Conservation (phyloP, 1,140 invertebrate genomes). For the Drosophila simulans region DNA sequence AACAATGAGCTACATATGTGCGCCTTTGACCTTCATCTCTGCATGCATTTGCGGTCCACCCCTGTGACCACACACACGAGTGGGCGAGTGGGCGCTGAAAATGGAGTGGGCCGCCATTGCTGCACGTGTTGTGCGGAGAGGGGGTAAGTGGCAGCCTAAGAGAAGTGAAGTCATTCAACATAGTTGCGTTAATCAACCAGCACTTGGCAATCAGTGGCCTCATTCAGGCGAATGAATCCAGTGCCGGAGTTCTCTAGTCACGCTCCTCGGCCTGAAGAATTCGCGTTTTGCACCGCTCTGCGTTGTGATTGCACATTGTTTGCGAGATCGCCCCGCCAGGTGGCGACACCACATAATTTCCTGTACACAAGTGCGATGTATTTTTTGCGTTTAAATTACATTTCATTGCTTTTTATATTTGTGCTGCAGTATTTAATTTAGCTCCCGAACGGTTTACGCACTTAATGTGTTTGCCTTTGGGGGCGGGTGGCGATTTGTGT, state of each 20-base stretch:
- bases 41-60: conserved; percentile 5
- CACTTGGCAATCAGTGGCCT: conserved; percentile 57
- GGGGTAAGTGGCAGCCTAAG: neutral
- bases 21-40: neutral
- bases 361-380: conserved; percentile 7
- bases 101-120: neutral
- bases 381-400: conserved; percentile 60
- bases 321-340: conserved; percentile 26
- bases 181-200: conserved; percentile 65
- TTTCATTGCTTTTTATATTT: conserved; percentile 70
- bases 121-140: neutral
- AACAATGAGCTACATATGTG: too few relatives aligned
- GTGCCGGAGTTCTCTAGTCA: conserved; percentile 19
- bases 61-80: conserved; percentile 6
- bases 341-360: conserved; percentile 37
- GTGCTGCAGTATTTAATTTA: conserved; percentile 76
- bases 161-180: conserved; percentile 28
- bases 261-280: conserved; percentile 4
- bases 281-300: neutral
- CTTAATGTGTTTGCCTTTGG: conserved; percentile 35
- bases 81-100: neutral
- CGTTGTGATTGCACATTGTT: conserved; percentile 38
- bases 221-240: conserved; percentile 42
- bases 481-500: neutral
- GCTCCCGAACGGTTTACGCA: conserved; percentile 60